Evolutionary conservation across 2,888 invertebrate species (phyloP).

Genomic region (Yponomeuta malinellus): DNA sequence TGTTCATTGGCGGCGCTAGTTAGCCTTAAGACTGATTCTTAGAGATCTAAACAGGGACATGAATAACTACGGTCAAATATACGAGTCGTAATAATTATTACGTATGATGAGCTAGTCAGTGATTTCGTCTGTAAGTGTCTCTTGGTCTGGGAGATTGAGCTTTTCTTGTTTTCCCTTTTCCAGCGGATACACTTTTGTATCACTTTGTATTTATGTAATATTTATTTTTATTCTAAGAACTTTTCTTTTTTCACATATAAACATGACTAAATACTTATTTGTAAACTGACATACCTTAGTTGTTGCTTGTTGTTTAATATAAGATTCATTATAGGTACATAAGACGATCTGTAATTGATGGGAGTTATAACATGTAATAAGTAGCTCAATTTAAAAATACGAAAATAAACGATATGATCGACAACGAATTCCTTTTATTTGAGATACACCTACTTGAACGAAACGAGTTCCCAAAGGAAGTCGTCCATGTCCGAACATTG

Average conservation of each 20-base stretch:
- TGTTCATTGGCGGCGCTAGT: no score
- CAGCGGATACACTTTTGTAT: neutral
- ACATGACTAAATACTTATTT: neutral
- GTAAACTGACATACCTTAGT: slow-evolving; percentile 27
- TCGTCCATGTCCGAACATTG: no score
- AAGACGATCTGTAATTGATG: slow-evolving; percentile 62
- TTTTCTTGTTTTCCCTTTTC: neutral
- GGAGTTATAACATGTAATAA: slow-evolving; percentile 31
- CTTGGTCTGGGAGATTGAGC: neutral
- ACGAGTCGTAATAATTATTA: no score
- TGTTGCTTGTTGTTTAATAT: slow-evolving; percentile 69
- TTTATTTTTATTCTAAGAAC: neutral
- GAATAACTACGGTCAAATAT: no score
- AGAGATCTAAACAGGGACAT: no score
- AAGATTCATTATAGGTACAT: slow-evolving; percentile 42
- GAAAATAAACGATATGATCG: slow-evolving; percentile 57
- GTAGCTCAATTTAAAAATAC: slow-evolving; percentile 62
- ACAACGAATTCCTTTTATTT: slow-evolving; percentile 27
- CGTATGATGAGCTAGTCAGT: no score
- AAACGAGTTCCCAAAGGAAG: no score
- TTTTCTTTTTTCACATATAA: neutral
- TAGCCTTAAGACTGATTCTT: no score
- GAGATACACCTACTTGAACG: neutral
- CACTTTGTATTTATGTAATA: neutral
- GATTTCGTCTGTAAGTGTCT: no score